These are phyloP conservation scores for Eira barbara DNA, from an alignment of 2,113 vertebrate species.

Conservation along the genomic window DNA sequence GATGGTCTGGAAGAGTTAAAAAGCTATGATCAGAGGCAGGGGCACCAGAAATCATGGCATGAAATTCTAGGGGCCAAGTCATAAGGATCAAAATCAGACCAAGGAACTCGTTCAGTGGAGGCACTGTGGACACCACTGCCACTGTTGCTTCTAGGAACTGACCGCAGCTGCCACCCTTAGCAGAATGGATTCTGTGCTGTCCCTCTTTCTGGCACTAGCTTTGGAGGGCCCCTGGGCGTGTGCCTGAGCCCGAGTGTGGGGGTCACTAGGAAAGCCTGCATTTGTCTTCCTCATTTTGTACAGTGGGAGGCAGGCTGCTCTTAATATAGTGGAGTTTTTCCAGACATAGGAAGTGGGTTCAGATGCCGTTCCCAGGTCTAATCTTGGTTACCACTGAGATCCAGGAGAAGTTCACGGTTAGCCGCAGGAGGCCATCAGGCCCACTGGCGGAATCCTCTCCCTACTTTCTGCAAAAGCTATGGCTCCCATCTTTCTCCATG, in stretches of 20 bases:
- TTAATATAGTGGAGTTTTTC: not conserved
- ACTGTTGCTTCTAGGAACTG: not conserved
- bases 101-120: not conserved
- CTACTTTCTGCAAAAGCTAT: not conserved
- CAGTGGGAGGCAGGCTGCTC: not conserved
- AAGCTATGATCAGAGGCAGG: not conserved
- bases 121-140: not conserved
- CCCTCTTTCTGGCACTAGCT: not conserved
- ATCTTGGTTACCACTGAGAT: not conserved
- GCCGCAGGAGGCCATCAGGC: not conserved
- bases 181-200: not conserved
- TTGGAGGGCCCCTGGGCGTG: rapidly evolving
- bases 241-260: too few relatives aligned
- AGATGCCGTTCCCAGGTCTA: not conserved
- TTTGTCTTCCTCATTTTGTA: not conserved
- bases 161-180: not conserved
- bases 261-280: rapidly evolving
- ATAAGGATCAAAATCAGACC: not conserved
- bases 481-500: not conserved
- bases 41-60: not conserved
- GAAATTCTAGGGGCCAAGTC: not conserved
- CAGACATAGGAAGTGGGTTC: not conserved
- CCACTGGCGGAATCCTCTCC: not conserved
- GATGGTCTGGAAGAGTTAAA: not conserved
- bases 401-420: not conserved